These are phyloP conservation scores for Stictocephala bisonia DNA, from an alignment of 2,888 invertebrate species.

Conservation along the genomic window DNA sequence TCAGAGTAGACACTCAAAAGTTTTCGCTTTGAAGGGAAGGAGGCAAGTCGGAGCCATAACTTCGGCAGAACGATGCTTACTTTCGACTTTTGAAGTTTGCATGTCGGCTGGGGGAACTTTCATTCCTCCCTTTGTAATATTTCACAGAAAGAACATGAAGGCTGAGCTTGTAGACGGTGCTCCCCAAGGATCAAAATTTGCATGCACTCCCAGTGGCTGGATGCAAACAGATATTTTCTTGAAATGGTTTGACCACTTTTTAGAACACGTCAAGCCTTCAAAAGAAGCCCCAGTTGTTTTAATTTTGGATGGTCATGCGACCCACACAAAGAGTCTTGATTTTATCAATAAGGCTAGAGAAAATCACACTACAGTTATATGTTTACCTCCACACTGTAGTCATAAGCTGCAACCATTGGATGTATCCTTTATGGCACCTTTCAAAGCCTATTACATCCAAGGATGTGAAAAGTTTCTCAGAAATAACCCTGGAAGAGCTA, in stretches of 20 bases:
- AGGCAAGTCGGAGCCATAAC: constrained; percentile 58
- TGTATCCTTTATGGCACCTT: constrained; percentile 43
- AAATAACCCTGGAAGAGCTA: constrained; percentile 38
- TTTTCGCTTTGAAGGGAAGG: constrained; percentile 60
- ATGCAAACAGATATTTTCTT: neutral
- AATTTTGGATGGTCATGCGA: constrained; percentile 62
- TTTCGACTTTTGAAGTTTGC: neutral
- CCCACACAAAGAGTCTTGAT: constrained; percentile 61
- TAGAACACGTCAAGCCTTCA: too few species aligned
- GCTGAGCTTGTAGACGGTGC: neutral
- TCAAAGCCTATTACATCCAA: constrained; percentile 49
- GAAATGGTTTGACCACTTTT: too few species aligned
- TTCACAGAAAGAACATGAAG: neutral
- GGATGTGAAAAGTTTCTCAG: constrained; percentile 41
- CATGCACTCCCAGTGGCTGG: neutral
- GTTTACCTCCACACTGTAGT: constrained; percentile 60
- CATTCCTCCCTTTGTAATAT: neutral
- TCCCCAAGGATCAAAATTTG: neutral
- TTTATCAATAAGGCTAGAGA: too few species aligned
- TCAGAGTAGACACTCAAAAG: constrained; percentile 58
- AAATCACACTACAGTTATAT: too few species aligned
- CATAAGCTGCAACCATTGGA: constrained; percentile 48
- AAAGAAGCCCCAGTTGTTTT: too few species aligned
- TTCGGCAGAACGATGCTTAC: constrained; percentile 1
- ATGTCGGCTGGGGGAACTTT: neutral